Base-by-base conservation (phyloP, 2,888 invertebrate species). In the Trachelus iudaicus region DNA sequence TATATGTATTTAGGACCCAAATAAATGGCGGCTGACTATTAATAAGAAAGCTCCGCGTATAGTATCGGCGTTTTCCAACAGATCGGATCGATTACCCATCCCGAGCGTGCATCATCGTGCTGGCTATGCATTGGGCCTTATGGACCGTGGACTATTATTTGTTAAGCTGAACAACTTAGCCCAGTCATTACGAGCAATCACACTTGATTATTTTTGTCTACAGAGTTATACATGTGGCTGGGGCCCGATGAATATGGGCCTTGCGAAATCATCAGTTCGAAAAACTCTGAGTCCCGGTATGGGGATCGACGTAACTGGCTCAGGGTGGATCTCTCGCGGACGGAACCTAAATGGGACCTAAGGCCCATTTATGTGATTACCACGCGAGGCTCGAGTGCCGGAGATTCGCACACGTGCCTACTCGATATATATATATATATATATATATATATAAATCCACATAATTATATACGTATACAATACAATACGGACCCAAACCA, bases 121-220 rank as follows among this genome's bases (percentile, higher is more conserved):
- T 56, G 56, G 56, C 23, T 56, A 23, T 56, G 56, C 56, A 2
- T 56, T 56, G 56, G 56, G 56, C 56, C 56, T 56, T 56, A 56
- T 15, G 23, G 23, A 2, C 23, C 56, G 56, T 1, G 84, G 80
- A 84, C 89, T 90, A 90, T 90, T 89, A 91, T 91, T 90, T 91
- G 90, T 91, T 91, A 90, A 91, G 89, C 88, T 90, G 90, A 89
- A 90, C 90, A 91, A 89, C 90, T 90, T 89, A 88, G 89, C 86
- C 89, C 90, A 89, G 86, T 91, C 89, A 91, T 91, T 90, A 91
- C 90, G 89, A 90, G 90, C 90, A 90, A 90, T 90, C 90, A 90
- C 90, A 90, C 87, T 90, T 91, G 91, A 91, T 91, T 91, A 91
- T 91, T 91, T 90, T 91, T 90, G 90, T 91, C 90, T 90, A 90